A percentile compares a stretch with the other conserved stretches of the same genome.
Conservation (phyloP, 2,113 vertebrate genomes). For the Microcebus tavaratra region DNA sequence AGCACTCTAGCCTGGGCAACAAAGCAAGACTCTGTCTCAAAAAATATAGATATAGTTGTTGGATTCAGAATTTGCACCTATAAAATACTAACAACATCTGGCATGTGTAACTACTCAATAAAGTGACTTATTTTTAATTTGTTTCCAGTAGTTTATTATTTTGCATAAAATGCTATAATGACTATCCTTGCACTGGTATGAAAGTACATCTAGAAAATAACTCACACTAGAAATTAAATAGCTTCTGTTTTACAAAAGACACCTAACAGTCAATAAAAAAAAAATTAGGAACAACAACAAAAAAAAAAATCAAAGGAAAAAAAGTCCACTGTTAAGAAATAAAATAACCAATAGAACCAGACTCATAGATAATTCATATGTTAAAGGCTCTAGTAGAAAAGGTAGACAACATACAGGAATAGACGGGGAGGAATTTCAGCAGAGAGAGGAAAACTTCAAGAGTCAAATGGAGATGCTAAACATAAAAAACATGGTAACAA, state of each 20-base stretch:
- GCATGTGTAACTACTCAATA: neutral
- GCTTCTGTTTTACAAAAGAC: neutral
- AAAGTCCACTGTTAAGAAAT: neutral
- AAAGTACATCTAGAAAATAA: neutral
- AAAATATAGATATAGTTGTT: no score
- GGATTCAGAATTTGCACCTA: neutral
- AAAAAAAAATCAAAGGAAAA: no score
- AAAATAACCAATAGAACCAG: neutral
- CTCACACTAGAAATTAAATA: neutral
- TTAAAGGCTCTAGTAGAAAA: neutral
- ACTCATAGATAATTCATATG: neutral
- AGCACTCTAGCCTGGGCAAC: no score
- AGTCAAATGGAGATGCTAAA: neutral
- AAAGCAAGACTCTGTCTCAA: no score
- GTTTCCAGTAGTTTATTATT: neutral
- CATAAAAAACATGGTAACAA: neutral
- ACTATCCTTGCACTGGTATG: neutral
- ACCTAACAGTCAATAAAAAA: neutral
- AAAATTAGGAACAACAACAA: neutral
- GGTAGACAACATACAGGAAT: neutral
- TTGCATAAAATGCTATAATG: neutral
- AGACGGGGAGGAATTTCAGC: neutral
- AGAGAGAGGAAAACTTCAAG: neutral
- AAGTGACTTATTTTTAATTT: neutral
- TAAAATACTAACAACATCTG: no score